Percentiles rank a stretch among this genome's conserved stretches.
Evolutionary conservation across 2,113 vertebrate genomes (phyloP).

Genomic region (Coptodon bakossiorum): DNA sequence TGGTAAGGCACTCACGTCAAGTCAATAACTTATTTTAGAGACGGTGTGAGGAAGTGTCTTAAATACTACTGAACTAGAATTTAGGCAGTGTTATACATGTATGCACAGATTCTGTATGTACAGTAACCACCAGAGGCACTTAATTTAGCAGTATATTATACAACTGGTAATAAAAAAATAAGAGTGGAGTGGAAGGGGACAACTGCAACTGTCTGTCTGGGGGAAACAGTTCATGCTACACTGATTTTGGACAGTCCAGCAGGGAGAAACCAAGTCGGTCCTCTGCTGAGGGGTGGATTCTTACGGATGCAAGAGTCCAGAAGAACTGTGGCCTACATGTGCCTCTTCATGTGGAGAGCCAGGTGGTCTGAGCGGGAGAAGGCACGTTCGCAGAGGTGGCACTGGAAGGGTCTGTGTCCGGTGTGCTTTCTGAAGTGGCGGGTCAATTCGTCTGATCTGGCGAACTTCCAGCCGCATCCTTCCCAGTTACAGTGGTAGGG

Average conservation of each 20-base stretch:
- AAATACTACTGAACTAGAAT: conserved; percentile 74
- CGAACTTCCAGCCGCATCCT: conserved; percentile 89
- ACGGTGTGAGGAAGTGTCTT: conserved; percentile 29
- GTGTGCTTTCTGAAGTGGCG: conserved; percentile 92
- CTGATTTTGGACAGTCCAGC: not conserved
- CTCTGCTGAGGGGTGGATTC: not conserved
- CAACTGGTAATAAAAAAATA: not conserved
- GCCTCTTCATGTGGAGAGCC: conserved; percentile 94
- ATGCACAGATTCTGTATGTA: conserved; percentile 26
- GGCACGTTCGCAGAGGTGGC: conserved; percentile 85
- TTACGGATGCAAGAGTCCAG: not conserved
- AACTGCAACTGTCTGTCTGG: not conserved
- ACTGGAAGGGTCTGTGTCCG: conserved; percentile 85
- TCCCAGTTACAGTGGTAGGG: conserved; percentile 91
- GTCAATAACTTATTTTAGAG: conserved; percentile 60
- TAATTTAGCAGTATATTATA: not conserved
- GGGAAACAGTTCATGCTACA: not conserved
- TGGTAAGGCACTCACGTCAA: conserved; percentile 28
- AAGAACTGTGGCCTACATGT: conserved; percentile 71
- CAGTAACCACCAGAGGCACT: conserved; percentile 25
- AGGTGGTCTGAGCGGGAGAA: conserved; percentile 89
- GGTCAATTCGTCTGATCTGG: conserved; percentile 83
- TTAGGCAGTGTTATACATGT: conserved; percentile 47
- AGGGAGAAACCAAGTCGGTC: not conserved
- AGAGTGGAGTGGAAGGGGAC: not conserved